A percentile compares a stretch with the other conserved stretches of the same genome.
phyloP scores from a whole-genome alignment of 2,888 invertebrate genomes.

The Lomographa bimaculata region DNA sequence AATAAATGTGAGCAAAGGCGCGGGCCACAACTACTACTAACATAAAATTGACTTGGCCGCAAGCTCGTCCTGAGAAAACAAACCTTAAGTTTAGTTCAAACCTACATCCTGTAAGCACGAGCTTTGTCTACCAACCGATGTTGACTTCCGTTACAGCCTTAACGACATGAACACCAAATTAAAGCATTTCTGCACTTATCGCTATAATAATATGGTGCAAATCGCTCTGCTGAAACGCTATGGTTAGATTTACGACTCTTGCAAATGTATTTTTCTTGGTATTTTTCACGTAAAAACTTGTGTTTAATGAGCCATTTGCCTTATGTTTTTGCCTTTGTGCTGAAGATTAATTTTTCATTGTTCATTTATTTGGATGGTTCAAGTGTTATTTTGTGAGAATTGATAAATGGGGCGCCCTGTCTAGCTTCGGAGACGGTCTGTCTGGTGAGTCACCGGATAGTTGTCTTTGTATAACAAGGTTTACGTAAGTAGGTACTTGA shows the following conservation, averaged over 20 bases:
- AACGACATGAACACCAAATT: constrained; percentile 12
- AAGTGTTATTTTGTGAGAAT: too few relatives aligned
- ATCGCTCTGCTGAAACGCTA: constrained; percentile 19
- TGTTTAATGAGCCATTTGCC: constrained; percentile 59
- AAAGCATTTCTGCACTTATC: constrained; percentile 35
- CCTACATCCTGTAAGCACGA: constrained; percentile 52
- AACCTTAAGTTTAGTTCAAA: constrained; percentile 12
- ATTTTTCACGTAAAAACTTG: constrained; percentile 41
- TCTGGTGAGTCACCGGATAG: too few relatives aligned
- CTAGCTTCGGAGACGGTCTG: too few relatives aligned
- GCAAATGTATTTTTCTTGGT: constrained; percentile 56
- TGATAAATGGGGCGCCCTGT: too few relatives aligned
- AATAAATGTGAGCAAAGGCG: too few relatives aligned
- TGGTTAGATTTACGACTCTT: constrained; percentile 64
- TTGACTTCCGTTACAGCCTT: constrained; percentile 23
- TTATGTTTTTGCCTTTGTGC: too few relatives aligned
- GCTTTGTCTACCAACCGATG: constrained; percentile 46
- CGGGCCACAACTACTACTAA: too few relatives aligned
- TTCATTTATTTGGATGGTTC: too few relatives aligned
- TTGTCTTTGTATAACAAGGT: too few relatives aligned
- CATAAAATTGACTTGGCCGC: not conserved
- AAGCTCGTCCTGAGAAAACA: constrained; percentile 8
- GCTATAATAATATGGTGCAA: constrained; percentile 30
- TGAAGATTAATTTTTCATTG: too few relatives aligned
- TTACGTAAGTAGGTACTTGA: too few relatives aligned